Base-by-base conservation (phyloP, 2,113 vertebrate species). In the Morone chrysops region DNA sequence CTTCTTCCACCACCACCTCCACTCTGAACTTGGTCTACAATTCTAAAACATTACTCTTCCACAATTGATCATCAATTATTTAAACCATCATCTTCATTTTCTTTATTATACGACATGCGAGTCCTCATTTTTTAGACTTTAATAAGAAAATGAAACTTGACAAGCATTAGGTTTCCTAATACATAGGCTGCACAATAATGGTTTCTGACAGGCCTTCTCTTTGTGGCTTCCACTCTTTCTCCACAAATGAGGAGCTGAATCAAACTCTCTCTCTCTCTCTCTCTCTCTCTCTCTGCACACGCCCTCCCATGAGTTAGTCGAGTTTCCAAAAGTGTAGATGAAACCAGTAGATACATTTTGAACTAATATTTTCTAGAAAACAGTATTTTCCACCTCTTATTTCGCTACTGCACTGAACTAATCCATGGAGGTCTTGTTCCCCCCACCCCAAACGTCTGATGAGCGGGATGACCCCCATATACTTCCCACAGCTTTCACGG, bases 401-500 rank as follows among this genome's bases (percentile, higher is more conserved):
- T 56, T 63, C 38, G 48, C 31, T 25, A 17, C 10, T 65, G 60
- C 8, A 59, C 43, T 59, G 65, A 69, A 59, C 48, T 47, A 63
- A 81, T 57, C 40, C 20, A 62, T 6, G 5, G 10, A 75, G 65
- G 56, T 16, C 67, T 67, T 72, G 59, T 8, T 61, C 16, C 22
- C 22, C 67, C 57, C 2, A 38, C 22, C 22, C 67, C 51, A 1
- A 38, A 62, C 0, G 9, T 74, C 53, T 72, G 80, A 87, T 31
- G 75, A 86, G 81, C 76, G 56, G 6, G 53, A 76, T 62, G 71
- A 90, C 65, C 83, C 57, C 45, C 1, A 11, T 60, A 50, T 78
- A 81, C 83, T 89, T 91, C 81, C 75, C 75, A 72, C 68, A 63
- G 75, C 87, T 90, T 84, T 78, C 81, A 77, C 14, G 18, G 75